These are phyloP conservation scores for Calameuta filiformis DNA, from an alignment of 2,888 invertebrate species.

Conservation along the genomic window DNA sequence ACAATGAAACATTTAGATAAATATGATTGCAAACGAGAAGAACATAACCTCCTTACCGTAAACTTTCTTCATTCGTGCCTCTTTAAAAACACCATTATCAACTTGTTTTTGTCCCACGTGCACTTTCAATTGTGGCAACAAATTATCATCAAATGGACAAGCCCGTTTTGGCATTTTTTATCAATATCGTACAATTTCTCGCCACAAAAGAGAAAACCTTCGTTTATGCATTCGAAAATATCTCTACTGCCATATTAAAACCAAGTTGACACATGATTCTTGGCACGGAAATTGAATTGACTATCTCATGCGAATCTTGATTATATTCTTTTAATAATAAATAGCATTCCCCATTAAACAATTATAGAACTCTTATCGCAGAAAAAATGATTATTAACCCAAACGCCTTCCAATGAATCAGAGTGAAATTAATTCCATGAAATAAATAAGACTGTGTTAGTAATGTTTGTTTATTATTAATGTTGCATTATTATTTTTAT, in stretches of 20 bases:
- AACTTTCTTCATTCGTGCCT: slow-evolving; percentile 51
- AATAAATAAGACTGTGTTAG: slow-evolving; percentile 22
- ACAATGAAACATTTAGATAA: background rate
- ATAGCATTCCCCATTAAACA: background rate
- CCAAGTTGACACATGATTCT: background rate
- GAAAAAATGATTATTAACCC: background rate
- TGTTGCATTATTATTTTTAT: slow-evolving; percentile 57
- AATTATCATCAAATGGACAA: slow-evolving; percentile 49
- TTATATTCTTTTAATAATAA: background rate
- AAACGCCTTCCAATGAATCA: background rate
- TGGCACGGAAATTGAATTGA: background rate
- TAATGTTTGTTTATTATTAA: slow-evolving; percentile 55
- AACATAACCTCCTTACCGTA: slow-evolving; percentile 49
- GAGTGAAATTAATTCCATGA: background rate
- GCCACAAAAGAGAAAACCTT: background rate
- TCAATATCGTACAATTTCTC: background rate
- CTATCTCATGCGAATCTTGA: background rate
- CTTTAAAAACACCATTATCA: slow-evolving; percentile 43
- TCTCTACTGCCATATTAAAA: background rate
- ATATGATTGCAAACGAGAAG: background rate
- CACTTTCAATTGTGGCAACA: slow-evolving; percentile 50
- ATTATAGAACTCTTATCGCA: background rate
- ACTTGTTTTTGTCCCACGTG: slow-evolving; percentile 53
- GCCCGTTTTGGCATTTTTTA: slow-evolving; percentile 49
- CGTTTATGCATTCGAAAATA: background rate